Evolutionary conservation across 2,797 vertebrate genomes (phyloP), one percentile per base, ranked within the genome.

Genomic region (Bradypus variegatus): DNA sequence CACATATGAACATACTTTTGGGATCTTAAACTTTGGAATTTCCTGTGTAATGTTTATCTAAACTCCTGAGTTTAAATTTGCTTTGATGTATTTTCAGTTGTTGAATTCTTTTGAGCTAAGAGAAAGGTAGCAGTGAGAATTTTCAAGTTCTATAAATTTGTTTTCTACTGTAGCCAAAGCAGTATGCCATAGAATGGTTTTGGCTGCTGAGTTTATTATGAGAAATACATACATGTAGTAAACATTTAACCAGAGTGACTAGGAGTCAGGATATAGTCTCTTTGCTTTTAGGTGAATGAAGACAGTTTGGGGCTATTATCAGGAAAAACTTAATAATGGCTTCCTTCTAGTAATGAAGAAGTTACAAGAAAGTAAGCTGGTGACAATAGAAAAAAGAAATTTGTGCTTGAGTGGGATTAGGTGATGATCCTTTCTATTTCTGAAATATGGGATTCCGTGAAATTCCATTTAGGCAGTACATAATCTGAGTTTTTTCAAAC

Each of bases 21-120:
- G 91, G 79, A 45, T 88, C 75, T 62, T 53, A 45, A 41, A 62
- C 38, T 91, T 80, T 48, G 91, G 85, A 78, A 93, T 91, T 86
- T 91, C 92, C 91, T 93, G 86, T 50, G 50, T n/a, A 38, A 16
- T 81, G 83, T 94, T 93, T 88, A 82, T 93, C 83, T 45, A 25
- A 80, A 93, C 82, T 93, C n/a, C 21, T 82, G 12, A 65, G 55
- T 94, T 88, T 87, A 65, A 50, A 58, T 91, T 95, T 81, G 41
- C n/a, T 73, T 67, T 45, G 33, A 53, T 87, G 27, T 9, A 67
- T 87, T 90, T 92, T 91, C 25, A 73, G 53, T 83, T 79, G 31
- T 77, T 70, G 82, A 72, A 81, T 91, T 81, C 65, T 86, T 83
- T 69, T 55, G 69, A 80, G 45, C 19, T 64, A 84, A 92, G 36